Evolutionary conservation across 2,888 invertebrate genomes (phyloP).

Genomic region (Pyrochroa serraticornis): DNA sequence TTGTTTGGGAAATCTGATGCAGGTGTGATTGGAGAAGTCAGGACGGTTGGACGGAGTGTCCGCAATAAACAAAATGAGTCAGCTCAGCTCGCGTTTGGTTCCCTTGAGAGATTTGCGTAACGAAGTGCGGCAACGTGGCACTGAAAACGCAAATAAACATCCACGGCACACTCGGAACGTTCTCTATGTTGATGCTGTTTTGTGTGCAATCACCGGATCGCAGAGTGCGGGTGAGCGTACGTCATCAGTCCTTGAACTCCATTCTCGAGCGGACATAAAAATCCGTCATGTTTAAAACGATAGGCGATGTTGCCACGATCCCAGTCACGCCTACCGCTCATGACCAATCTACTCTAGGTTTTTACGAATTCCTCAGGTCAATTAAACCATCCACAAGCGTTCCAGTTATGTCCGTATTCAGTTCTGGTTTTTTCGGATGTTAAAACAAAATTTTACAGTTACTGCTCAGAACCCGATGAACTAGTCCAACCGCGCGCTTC

Average conservation of each 20-base stretch:
- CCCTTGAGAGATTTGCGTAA: neutral
- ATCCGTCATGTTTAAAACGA: slow-evolving; percentile 30
- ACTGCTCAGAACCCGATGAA: slow-evolving; percentile 14
- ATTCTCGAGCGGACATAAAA: slow-evolving; percentile 33
- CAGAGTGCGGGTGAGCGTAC: slow-evolving; percentile 42
- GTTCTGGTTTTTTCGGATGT: slow-evolving; percentile 5
- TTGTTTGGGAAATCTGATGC: too few species aligned
- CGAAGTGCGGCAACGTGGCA: slow-evolving; percentile 9
- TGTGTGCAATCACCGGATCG: slow-evolving; percentile 29
- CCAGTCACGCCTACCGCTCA: slow-evolving; percentile 20
- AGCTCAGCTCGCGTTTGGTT: neutral
- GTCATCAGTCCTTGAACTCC: slow-evolving; percentile 54
- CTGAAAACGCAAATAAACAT: slow-evolving; percentile 14
- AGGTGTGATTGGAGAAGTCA: too few species aligned
- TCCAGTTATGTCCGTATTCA: slow-evolving; percentile 19
- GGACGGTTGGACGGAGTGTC: too few species aligned
- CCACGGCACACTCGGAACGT: slow-evolving; percentile 10
- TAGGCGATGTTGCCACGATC: slow-evolving; percentile 26
- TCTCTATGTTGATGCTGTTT: slow-evolving; percentile 17
- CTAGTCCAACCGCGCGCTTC: slow-evolving; percentile 1
- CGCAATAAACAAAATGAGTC: slow-evolving; percentile 20
- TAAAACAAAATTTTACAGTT: slow-evolving; percentile 18
- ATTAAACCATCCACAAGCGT: slow-evolving; percentile 21
- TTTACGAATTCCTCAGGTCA: slow-evolving; percentile 6
- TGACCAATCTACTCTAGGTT: slow-evolving; percentile 19